Conservation (phyloP, 1,140 invertebrate genomes). For the Pseudobourletiella spinata region DNA sequence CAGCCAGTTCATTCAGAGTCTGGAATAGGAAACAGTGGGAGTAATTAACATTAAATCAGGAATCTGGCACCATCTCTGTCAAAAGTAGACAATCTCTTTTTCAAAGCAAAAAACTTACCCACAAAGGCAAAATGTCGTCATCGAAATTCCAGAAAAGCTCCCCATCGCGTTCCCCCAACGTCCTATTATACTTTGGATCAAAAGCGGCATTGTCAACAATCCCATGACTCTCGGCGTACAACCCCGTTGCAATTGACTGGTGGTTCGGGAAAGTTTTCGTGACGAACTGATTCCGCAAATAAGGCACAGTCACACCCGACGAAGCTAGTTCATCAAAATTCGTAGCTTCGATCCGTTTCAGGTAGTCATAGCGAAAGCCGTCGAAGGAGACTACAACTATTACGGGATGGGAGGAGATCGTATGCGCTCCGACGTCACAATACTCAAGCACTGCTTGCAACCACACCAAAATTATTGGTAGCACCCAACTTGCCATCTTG, state of each 20-base stretch:
- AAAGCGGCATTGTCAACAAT: conserved; percentile 58
- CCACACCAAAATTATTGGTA: too few relatives aligned
- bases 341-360: conserved; percentile 42
- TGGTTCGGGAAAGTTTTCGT: conserved; percentile 75
- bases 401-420: conserved; percentile 11
- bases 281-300: conserved; percentile 58
- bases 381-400: conserved; percentile 42
- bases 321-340: conserved; percentile 48
- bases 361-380: conserved; percentile 61
- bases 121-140: conserved; percentile 48
- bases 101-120: too few relatives aligned
- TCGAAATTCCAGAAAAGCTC: conserved; percentile 48
- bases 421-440: too few relatives aligned
- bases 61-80: too few relatives aligned
- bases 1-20: conserved; percentile 49
- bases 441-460: too few relatives aligned
- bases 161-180: conserved; percentile 37
- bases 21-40: too few relatives aligned
- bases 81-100: too few relatives aligned
- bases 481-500: too few relatives aligned
- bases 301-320: conserved; percentile 50
- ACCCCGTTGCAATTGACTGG: conserved; percentile 64
- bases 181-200: conserved; percentile 47
- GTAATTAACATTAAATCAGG: too few relatives aligned
- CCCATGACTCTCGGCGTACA: conserved; percentile 64